Evolutionary conservation across 2,888 invertebrate species (phyloP).

Genomic region (Rhagonycha fulva): DNA sequence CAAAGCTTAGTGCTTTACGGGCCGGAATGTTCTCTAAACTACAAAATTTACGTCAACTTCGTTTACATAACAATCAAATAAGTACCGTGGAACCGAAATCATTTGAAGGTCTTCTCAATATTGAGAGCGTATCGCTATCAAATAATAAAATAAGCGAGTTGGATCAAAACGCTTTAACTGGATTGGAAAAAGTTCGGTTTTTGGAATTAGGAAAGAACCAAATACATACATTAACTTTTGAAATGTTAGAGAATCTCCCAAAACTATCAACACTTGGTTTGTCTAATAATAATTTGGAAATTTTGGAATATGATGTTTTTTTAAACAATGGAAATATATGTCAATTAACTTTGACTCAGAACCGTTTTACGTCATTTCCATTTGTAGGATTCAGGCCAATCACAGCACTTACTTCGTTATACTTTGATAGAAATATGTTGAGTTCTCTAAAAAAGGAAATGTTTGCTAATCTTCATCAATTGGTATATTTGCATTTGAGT

Average conservation of each 20-base stretch:
- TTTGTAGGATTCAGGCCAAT: background rate
- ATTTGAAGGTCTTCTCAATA: slow-evolving; percentile 4
- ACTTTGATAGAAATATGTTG: slow-evolving; percentile 2
- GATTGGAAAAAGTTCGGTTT: slow-evolving; percentile 7
- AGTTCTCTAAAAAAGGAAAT: background rate
- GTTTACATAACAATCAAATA: slow-evolving; percentile 11
- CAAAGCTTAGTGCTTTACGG: background rate
- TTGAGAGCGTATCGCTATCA: slow-evolving; percentile 8
- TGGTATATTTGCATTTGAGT: slow-evolving; percentile 8
- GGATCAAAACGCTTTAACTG: background rate
- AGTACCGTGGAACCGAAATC: slow-evolving; percentile 3
- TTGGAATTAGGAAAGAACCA: slow-evolving; percentile 13
- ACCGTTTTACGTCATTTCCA: background rate
- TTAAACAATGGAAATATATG: background rate
- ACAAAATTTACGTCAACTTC: slow-evolving; percentile 1
- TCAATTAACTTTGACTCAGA: background rate
- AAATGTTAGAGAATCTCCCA: background rate
- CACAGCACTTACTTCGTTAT: background rate
- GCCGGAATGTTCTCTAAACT: background rate
- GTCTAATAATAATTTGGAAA: background rate
- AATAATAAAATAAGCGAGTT: slow-evolving; percentile 10
- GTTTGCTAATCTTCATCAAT: background rate
- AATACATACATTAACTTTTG: background rate
- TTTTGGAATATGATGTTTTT: slow-evolving; percentile 3
- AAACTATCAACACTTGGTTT: background rate